Conservation (phyloP, 1,140 invertebrate species). For the Drosophila repletoides region DNA sequence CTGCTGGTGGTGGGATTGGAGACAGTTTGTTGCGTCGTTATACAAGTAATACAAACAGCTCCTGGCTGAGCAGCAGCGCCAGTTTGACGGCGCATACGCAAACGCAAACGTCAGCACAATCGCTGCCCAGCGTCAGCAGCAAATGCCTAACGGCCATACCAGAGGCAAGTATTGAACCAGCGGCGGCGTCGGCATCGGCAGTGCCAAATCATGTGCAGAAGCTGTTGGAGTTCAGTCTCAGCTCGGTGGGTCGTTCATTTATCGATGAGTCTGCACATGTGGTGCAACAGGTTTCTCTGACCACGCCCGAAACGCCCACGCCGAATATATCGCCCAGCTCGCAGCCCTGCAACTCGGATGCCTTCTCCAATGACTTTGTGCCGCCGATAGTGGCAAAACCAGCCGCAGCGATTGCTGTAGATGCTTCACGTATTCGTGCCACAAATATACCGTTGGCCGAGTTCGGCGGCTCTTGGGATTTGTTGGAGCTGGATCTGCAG, state of each 20-base stretch:
- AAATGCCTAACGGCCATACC: constrained; percentile 79
- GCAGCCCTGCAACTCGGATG: constrained; percentile 70
- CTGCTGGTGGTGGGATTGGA: constrained; percentile 48
- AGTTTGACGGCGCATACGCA: constrained; percentile 58
- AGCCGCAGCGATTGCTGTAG: not conserved
- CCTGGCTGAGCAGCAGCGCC: constrained; percentile 59
- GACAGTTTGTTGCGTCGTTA: constrained; percentile 83
- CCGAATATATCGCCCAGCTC: constrained; percentile 85
- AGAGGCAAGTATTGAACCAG: constrained; percentile 57
- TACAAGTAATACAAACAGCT: constrained; percentile 55
- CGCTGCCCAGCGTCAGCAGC: constrained; percentile 52
- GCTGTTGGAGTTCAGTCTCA: constrained; percentile 76
- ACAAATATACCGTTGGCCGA: constrained; percentile 67
- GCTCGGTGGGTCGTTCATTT: constrained; percentile 80
- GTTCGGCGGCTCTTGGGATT: constrained; percentile 81
- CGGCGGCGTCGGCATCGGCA: not conserved
- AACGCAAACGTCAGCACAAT: constrained; percentile 38
- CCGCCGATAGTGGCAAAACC: constrained; percentile 13
- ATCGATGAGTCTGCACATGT: constrained; percentile 65
- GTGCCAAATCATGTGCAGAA: constrained; percentile 43
- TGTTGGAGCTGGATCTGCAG: constrained; percentile 79
- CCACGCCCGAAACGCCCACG: constrained; percentile 85
- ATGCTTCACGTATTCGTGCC: not conserved
- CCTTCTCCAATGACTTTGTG: constrained; percentile 82
- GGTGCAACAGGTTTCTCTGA: constrained; percentile 70